phyloP scores from a whole-genome alignment of 2,797 vertebrate species.

The Danio tinwini region DNA sequence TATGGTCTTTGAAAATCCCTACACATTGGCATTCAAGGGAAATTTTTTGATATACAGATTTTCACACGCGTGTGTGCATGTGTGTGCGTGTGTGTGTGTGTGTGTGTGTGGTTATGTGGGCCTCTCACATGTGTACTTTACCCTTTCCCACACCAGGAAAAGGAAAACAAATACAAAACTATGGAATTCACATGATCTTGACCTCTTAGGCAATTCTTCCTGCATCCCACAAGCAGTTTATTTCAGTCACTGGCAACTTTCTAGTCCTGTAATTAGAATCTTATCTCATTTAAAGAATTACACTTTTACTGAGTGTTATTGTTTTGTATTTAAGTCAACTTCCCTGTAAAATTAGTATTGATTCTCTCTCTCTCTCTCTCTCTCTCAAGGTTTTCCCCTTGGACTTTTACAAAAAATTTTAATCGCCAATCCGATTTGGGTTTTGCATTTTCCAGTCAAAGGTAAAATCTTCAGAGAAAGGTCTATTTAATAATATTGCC shows the following conservation, averaged over 20 bases:
- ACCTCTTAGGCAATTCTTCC: background rate
- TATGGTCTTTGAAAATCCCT: background rate
- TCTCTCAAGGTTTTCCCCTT: background rate
- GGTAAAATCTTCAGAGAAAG: slow-evolving; percentile 3
- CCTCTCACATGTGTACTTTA: background rate
- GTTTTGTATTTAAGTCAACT: background rate
- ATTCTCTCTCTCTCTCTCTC: background rate
- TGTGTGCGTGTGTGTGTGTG: background rate
- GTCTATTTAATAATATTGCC: background rate
- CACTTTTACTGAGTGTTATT: background rate
- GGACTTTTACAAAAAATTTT: slow-evolving; percentile 11
- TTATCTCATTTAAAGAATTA: background rate
- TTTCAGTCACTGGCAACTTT: background rate
- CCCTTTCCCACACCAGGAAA: background rate
- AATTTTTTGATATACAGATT: background rate
- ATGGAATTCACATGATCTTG: slow-evolving; percentile 15
- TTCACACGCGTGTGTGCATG: background rate
- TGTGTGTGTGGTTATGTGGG: background rate
- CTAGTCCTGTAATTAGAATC: background rate
- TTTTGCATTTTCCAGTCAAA: background rate
- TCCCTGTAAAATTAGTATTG: background rate
- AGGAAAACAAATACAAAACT: background rate
- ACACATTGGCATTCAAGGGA: background rate
- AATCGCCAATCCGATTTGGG: background rate
- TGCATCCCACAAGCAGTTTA: background rate